Evolutionary conservation across 2,797 vertebrate species (phyloP), one percentile per base, ranked within the genome.

Genomic region (Helicolenus hilgendorfi): DNA sequence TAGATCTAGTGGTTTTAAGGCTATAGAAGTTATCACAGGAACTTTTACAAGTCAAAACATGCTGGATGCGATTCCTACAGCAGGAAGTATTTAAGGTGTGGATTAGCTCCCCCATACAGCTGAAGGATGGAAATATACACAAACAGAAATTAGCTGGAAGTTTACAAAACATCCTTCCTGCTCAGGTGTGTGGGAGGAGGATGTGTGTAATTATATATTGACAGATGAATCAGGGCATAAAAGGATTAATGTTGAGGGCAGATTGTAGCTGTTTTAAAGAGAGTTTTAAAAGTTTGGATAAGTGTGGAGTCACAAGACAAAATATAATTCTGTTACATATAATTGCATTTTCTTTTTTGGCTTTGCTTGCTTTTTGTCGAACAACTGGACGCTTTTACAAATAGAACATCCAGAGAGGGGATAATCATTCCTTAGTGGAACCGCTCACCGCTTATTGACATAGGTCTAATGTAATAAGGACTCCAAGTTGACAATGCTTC

Each of bases 141-240:
- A 81, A 77, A 68, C 78, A 77, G 26, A 73, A 85, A 87, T 83
- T 38, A 76, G 49, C 11, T 67, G 38, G 26, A 24, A 15, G 72
- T 80, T 85, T 29, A 83, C 58, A 49, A 64, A 85, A 45, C 62
- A 76, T n/a, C 20, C 18, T 49, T 69, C 36, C 33, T 67, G 15
- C 20, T 82, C 20, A 81, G 41, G 45, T 68, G 74, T 76, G 62
- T 59, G 24, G 33, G 60, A 56, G 33, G 60, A 56, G 15, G n/a
- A 41, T 1, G 38, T 36, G 7, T 76, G 11, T 77, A 59, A 81
- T 75, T 33, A 69, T 56, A 72, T 1, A 22, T n/a, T 1, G 20
- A 11, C 38, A 53, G 58, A 78, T 38, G 59, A 38, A 60, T 45
- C n/a, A 7, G 58, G 26, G 38, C 41, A n/a, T 49, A 38, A 45